Percentiles rank a stretch among this genome's conserved stretches.
Evolutionary conservation across 2,797 vertebrate genomes (phyloP).

Genomic region (Enteromius treurensis): DNA sequence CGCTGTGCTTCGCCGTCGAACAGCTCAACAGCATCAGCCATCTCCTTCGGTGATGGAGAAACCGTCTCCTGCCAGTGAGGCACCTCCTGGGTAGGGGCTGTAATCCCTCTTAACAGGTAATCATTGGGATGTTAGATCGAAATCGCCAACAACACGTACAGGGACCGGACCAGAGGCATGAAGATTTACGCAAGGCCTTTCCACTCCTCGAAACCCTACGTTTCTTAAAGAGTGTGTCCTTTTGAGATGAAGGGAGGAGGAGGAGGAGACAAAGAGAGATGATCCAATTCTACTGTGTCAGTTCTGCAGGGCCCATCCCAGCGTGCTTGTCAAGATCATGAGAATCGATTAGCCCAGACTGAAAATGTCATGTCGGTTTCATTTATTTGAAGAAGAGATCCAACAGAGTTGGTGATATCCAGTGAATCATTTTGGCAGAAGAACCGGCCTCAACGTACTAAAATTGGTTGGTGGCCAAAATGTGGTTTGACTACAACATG

Average conservation of each 20-base stretch:
- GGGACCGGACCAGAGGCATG: neutral
- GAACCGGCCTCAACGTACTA: constrained; percentile 9
- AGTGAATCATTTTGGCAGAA: constrained; percentile 46
- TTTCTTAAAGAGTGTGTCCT: constrained; percentile 38
- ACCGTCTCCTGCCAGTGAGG: constrained; percentile 23
- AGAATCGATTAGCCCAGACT: constrained; percentile 57
- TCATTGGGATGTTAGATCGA: constrained; percentile 58
- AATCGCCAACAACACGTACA: constrained; percentile 39
- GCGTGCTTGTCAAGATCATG: constrained; percentile 55
- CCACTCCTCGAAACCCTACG: constrained; percentile 18
- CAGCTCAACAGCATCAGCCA: constrained; percentile 51
- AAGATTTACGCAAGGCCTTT: constrained; percentile 24
- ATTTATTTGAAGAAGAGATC: constrained; percentile 54
- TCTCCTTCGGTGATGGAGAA: constrained; percentile 7
- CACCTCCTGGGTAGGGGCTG: constrained; percentile 38
- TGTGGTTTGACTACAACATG: constrained; percentile 46
- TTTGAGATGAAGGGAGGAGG: constrained; percentile 31
- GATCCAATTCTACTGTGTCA: constrained; percentile 51
- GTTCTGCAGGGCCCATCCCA: constrained; percentile 40
- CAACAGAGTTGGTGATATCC: constrained; percentile 31
- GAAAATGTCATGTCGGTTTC: constrained; percentile 53
- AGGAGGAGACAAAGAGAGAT: constrained; percentile 35
- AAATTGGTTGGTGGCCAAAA: constrained; percentile 43
- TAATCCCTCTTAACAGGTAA: constrained; percentile 62
- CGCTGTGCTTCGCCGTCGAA: constrained; percentile 36